Evolutionary conservation across 2,113 vertebrate species (phyloP).

Genomic region (Eurystomus gularis): DNA sequence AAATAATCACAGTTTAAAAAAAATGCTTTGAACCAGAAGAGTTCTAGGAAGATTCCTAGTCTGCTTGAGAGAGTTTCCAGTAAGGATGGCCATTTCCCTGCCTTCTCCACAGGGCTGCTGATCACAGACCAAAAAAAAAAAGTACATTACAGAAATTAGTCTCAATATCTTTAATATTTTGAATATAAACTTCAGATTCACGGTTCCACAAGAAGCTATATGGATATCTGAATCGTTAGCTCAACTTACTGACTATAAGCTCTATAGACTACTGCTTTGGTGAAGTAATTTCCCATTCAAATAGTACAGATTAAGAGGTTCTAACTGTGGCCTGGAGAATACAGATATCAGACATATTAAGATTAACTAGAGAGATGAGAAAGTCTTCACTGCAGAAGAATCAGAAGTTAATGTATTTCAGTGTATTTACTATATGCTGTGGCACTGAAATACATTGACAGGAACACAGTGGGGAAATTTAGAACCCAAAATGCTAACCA

Average conservation of each 20-base stretch:
- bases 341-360: background rate
- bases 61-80: background rate
- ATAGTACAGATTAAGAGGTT: background rate
- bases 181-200: background rate
- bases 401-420: background rate
- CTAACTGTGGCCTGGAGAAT: background rate
- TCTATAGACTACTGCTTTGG: background rate
- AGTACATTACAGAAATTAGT: background rate
- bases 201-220: background rate
- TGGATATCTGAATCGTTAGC: background rate
- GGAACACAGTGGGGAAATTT: background rate
- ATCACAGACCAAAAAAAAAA: background rate
- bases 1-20: background rate
- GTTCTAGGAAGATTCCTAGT: background rate
- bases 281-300: background rate
- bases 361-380: background rate
- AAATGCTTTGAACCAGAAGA: background rate
- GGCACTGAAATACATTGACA: background rate
- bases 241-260: background rate
- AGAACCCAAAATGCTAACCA: background rate
- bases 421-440: background rate
- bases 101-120: background rate
- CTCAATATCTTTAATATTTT: background rate
- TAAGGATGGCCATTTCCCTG: background rate
- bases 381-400: background rate